Evolutionary conservation across 1,140 invertebrate species (phyloP).

Genomic region (Leptestheria dahalacensis): DNA sequence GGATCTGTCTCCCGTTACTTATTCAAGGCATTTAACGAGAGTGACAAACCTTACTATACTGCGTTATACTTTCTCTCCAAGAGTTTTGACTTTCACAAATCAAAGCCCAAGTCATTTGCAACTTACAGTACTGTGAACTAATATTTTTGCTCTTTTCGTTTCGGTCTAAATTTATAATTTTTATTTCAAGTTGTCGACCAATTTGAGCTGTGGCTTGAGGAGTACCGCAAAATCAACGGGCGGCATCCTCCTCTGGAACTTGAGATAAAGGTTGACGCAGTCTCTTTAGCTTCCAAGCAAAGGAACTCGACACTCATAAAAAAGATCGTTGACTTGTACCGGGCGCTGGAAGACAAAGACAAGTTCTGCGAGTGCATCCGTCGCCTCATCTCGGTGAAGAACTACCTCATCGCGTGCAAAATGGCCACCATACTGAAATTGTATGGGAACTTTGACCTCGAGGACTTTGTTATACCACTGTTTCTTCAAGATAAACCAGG

Average conservation of each 20-base stretch:
- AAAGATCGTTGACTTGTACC: conserved; percentile 10
- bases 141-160: neutral
- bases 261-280: neutral
- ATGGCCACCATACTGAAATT: conserved; percentile 43
- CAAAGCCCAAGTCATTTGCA: neutral
- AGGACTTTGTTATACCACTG: conserved; percentile 50
- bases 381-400: neutral
- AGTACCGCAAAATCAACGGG: neutral
- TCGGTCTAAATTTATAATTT: neutral
- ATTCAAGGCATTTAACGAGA: neutral
- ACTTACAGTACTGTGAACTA: neutral
- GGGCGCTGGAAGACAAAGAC: neutral
- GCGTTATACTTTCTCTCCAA: neutral
- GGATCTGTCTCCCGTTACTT: neutral
- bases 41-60: neutral
- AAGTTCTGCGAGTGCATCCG: neutral
- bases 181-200: conserved; percentile 5
- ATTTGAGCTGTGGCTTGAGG: conserved; percentile 9
- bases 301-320: conserved; percentile 5
- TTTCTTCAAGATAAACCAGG: conserved; percentile 53
- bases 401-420: conserved; percentile 38
- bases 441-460: conserved; percentile 42
- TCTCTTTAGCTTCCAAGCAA: conserved; percentile 2
- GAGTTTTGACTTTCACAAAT: neutral
- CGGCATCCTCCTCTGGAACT: neutral